These are phyloP conservation scores for Ameiurus melas DNA, from an alignment of 2,113 vertebrate genomes.

Conservation along the genomic window DNA sequence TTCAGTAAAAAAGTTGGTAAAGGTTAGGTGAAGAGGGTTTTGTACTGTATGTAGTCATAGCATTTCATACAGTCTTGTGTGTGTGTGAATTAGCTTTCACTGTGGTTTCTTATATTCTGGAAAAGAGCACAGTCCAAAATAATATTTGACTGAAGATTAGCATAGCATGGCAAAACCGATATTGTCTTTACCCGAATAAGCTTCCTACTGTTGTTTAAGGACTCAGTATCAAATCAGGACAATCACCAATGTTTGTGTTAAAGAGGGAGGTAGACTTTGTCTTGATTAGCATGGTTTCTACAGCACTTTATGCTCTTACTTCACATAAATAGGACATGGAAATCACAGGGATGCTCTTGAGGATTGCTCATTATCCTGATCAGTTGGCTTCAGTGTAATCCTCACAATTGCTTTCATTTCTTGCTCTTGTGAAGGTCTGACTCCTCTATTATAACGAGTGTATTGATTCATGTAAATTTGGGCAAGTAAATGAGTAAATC, in stretches of 20 bases:
- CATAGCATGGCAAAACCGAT: background rate
- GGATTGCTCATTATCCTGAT: constrained; percentile 14
- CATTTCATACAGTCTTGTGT: background rate
- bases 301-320: background rate
- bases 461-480: constrained; percentile 56
- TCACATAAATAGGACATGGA: constrained; percentile 12
- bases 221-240: constrained; percentile 30
- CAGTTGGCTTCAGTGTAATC: constrained; percentile 35
- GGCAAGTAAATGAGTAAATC: constrained; percentile 27
- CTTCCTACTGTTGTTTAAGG: constrained; percentile 20
- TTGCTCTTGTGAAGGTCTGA: constrained; percentile 31
- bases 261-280: background rate
- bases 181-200: constrained; percentile 8
- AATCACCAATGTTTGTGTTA: constrained; percentile 44
- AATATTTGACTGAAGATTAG: background rate
- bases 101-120: background rate
- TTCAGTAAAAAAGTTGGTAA: background rate
- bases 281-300: constrained; percentile 35
- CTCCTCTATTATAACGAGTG: constrained; percentile 23
- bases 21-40: background rate
- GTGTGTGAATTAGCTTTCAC: background rate
- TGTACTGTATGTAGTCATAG: background rate
- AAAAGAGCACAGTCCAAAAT: background rate
- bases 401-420: constrained; percentile 43
- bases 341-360: constrained; percentile 27